phyloP scores from a whole-genome alignment of 2,888 invertebrate genomes.

The Sphaerophoria rueppellii region DNA sequence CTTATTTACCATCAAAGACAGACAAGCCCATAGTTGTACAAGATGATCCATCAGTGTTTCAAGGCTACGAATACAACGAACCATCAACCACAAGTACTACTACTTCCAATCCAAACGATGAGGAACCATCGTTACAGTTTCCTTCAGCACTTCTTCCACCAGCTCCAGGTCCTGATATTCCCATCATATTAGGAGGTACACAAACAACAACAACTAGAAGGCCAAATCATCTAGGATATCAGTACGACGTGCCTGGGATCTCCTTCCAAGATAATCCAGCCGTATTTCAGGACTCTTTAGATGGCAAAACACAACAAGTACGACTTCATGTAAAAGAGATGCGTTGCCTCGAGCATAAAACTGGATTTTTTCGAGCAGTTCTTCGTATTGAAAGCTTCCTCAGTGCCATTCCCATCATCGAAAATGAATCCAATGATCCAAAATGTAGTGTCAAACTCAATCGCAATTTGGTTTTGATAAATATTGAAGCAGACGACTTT shows the following conservation, averaged over 20 bases:
- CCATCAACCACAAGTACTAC: slow-evolving; percentile 43
- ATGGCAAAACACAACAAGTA: slow-evolving; percentile 70
- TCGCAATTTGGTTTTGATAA: slow-evolving; percentile 80
- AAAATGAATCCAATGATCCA: slow-evolving; percentile 79
- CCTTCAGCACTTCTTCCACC: slow-evolving; percentile 54
- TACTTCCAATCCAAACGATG: slow-evolving; percentile 34
- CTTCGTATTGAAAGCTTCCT: slow-evolving; percentile 81
- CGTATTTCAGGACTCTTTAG: slow-evolving; percentile 36
- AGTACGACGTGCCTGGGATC: slow-evolving; percentile 64
- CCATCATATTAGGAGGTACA: slow-evolving; percentile 6
- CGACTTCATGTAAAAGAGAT: slow-evolving; percentile 79
- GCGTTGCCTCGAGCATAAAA: slow-evolving; percentile 78
- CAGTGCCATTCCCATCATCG: slow-evolving; percentile 80
- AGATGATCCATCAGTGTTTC: slow-evolving; percentile 68
- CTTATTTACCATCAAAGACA: slow-evolving; percentile 63
- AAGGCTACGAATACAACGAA: slow-evolving; percentile 56
- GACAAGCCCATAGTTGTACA: slow-evolving; percentile 77
- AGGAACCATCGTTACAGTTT: slow-evolving; percentile 40
- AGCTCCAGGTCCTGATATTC: slow-evolving; percentile 2
- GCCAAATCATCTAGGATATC: slow-evolving; percentile 45
- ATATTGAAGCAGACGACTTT: slow-evolving; percentile 83
- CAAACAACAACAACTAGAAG: slow-evolving; percentile 23
- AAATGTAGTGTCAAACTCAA: slow-evolving; percentile 79
- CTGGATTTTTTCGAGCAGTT: slow-evolving; percentile 81
- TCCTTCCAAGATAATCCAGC: slow-evolving; percentile 51